Percentiles rank a stretch among this genome's conserved stretches.
phyloP scores from a whole-genome alignment of 2,888 invertebrate genomes.

The Arctia plantaginis region DNA sequence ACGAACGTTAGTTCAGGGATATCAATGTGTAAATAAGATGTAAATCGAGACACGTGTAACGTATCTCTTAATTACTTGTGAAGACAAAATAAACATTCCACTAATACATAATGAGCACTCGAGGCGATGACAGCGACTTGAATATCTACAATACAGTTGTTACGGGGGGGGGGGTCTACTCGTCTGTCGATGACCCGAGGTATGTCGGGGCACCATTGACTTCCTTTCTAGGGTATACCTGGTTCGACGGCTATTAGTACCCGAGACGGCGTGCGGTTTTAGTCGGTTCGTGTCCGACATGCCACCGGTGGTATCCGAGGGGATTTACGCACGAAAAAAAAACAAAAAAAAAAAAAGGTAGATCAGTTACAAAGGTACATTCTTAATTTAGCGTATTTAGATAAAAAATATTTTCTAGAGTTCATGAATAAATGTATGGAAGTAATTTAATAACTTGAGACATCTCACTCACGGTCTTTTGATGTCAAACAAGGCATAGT shows the following conservation, averaged over 20 bases:
- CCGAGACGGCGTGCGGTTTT: too few species aligned
- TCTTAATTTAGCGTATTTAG: neutral
- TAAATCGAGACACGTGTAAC: neutral
- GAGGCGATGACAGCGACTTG: neutral
- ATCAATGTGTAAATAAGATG: neutral
- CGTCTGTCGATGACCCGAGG: too few species aligned
- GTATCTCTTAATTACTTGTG: neutral
- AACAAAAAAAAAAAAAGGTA: neutral
- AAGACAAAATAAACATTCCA: slow-evolving; percentile 1
- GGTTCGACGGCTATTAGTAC: too few species aligned
- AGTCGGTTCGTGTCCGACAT: too few species aligned
- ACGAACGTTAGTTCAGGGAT: neutral
- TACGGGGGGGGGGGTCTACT: too few species aligned
- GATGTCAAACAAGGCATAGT: too few species aligned
- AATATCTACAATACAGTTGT: neutral
- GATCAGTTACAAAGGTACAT: neutral
- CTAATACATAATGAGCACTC: neutral
- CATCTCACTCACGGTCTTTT: neutral
- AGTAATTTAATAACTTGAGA: neutral
- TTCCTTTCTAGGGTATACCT: too few species aligned
- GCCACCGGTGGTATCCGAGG: too few species aligned
- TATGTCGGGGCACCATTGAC: too few species aligned
- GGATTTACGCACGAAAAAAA: too few species aligned
- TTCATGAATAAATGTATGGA: neutral
- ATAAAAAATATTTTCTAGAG: neutral